These are phyloP conservation scores for Phaonia tiefii DNA, from an alignment of 2,888 invertebrate genomes.

Conservation along the genomic window DNA sequence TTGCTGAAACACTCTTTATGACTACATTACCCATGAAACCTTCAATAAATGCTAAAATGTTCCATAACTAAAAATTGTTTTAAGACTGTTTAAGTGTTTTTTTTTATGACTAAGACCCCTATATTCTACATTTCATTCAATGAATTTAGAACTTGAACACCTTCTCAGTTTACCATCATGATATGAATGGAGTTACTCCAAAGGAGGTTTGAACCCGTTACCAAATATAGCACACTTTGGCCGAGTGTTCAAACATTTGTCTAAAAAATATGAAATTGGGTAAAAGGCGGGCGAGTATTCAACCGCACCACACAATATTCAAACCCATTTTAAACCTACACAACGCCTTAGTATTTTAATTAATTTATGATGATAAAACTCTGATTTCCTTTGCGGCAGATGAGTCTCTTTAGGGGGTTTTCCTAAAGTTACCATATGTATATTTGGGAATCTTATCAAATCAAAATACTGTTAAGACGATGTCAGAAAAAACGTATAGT, in stretches of 20 bases:
- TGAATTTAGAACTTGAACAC: too few species aligned
- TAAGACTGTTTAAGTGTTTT: too few species aligned
- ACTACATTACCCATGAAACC: too few species aligned
- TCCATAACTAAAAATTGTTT: too few species aligned
- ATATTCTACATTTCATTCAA: too few species aligned
- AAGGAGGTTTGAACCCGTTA: not conserved
- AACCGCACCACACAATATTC: slow-evolving; percentile 7
- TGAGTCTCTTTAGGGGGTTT: slow-evolving; percentile 1
- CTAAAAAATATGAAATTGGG: too few species aligned
- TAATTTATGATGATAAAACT: slow-evolving; percentile 52
- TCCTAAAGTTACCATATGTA: not conserved
- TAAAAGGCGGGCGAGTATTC: too few species aligned
- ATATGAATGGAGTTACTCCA: not conserved
- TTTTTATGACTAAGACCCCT: too few species aligned
- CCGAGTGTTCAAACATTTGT: not conserved
- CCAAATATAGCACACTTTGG: not conserved
- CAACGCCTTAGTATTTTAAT: slow-evolving; percentile 60
- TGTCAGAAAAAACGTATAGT: slow-evolving; percentile 24
- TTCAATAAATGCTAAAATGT: too few species aligned
- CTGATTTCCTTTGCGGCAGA: slow-evolving; percentile 18
- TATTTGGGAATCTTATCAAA: slow-evolving; percentile 27
- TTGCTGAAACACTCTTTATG: too few species aligned
- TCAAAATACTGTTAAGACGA: not conserved
- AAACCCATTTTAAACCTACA: slow-evolving; percentile 50
- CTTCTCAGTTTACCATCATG: not conserved